Conservation (phyloP, 2,888 invertebrate genomes). For the Argyresthia goedartella region DNA sequence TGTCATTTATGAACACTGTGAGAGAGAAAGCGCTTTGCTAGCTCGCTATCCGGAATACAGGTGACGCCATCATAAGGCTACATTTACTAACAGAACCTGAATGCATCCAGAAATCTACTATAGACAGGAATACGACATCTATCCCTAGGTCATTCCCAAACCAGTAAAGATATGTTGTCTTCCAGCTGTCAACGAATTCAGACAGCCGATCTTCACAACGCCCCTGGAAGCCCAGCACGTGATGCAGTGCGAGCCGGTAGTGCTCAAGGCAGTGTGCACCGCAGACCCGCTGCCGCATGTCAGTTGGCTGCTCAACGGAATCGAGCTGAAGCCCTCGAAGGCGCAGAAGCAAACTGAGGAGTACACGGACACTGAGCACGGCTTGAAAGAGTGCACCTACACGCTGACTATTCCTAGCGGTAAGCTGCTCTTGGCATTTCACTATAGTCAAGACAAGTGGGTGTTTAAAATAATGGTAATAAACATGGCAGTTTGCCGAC, state of each 20-base stretch:
- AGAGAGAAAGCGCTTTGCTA: too few relatives aligned
- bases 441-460: too few relatives aligned
- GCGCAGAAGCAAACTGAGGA: constrained; percentile 75
- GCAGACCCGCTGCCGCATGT: constrained; percentile 93
- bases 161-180: neutral
- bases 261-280: constrained; percentile 80
- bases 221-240: constrained; percentile 79
- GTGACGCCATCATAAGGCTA: too few relatives aligned
- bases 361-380: constrained; percentile 78
- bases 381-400: constrained; percentile 85
- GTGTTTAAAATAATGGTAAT: too few relatives aligned
- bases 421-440: constrained; percentile 18
- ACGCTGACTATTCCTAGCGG: constrained; percentile 82
- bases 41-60: too few relatives aligned
- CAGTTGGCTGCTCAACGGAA: constrained; percentile 85
- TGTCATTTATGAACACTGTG: too few relatives aligned
- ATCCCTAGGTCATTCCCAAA: too few relatives aligned
- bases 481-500: too few relatives aligned
- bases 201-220: constrained; percentile 80
- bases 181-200: constrained; percentile 81
- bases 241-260: constrained; percentile 76
- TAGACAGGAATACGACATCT: too few relatives aligned
- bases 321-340: constrained; percentile 75
- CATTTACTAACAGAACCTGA: too few relatives aligned
- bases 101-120: too few relatives aligned